A percentile compares a stretch with the other conserved stretches of the same genome.
phyloP scores from a whole-genome alignment of 2,888 invertebrate species.

The Erpobdella octoculata region DNA sequence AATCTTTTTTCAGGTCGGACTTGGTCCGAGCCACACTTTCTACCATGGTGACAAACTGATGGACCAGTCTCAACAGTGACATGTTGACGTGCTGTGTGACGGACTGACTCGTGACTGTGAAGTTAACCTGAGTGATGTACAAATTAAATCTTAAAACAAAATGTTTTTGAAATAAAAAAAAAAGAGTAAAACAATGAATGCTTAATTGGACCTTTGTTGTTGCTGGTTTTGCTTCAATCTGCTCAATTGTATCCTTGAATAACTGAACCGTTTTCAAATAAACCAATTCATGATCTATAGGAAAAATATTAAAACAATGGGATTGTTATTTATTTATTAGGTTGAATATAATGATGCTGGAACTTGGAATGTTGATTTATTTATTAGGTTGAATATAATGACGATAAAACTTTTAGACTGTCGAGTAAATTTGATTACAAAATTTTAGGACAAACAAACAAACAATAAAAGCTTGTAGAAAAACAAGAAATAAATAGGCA shows the following conservation, averaged over 20 bases:
- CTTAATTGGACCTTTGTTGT: slow-evolving; percentile 71
- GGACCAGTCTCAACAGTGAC: slow-evolving; percentile 80
- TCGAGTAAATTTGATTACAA: too few relatives aligned
- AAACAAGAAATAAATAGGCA: neutral
- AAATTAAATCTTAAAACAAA: neutral
- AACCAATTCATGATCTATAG: slow-evolving; percentile 10
- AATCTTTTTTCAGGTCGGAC: slow-evolving; percentile 61
- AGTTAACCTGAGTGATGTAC: slow-evolving; percentile 57
- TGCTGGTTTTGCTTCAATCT: slow-evolving; percentile 57
- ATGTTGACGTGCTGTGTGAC: slow-evolving; percentile 94
- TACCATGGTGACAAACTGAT: slow-evolving; percentile 95
- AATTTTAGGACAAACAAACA: neutral
- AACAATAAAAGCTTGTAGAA: neutral
- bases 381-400: too few relatives aligned
- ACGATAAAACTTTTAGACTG: slow-evolving; percentile 14
- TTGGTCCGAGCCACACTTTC: slow-evolving; percentile 92
- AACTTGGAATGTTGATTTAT: too few relatives aligned
- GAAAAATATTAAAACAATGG: too few relatives aligned
- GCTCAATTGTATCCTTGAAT: slow-evolving; percentile 42
- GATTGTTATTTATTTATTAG: too few relatives aligned
- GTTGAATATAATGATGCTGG: too few relatives aligned
- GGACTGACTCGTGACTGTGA: slow-evolving; percentile 73
- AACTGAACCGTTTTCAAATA: slow-evolving; percentile 14
- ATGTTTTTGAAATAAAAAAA: neutral
- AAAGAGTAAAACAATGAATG: neutral